Evolutionary conservation across 1,140 invertebrate genomes (phyloP).

Genomic region (Gonioctena quinquepunctata): DNA sequence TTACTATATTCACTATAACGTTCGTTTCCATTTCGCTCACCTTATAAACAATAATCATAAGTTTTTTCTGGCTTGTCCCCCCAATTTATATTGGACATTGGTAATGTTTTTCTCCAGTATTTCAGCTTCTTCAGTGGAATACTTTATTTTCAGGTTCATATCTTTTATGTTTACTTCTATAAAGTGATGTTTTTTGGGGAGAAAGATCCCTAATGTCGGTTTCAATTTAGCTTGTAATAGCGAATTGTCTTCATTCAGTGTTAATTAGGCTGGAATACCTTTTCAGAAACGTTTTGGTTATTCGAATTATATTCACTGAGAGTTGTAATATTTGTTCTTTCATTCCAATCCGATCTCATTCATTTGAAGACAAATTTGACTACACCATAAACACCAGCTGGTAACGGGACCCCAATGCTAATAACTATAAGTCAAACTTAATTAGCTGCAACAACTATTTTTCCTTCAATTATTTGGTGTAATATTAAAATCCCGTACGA

Average conservation of each 20-base stretch:
- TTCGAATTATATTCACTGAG: too few relatives aligned
- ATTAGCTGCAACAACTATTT: not conserved
- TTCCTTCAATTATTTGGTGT: not conserved
- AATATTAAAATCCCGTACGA: not conserved
- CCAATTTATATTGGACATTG: too few relatives aligned
- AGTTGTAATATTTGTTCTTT: not conserved
- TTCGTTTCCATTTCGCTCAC: too few relatives aligned
- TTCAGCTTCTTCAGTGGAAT: too few relatives aligned
- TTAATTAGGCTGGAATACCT: too few relatives aligned
- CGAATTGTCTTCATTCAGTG: not conserved
- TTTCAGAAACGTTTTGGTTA: too few relatives aligned
- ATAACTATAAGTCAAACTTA: not conserved
- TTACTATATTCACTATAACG: too few relatives aligned
- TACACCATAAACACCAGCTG: not conserved
- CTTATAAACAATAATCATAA: too few relatives aligned
- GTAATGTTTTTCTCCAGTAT: too few relatives aligned
- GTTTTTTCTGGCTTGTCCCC: too few relatives aligned
- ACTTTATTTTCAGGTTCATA: too few relatives aligned
- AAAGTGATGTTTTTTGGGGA: not conserved
- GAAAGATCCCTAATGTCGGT: not conserved
- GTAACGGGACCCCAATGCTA: not conserved
- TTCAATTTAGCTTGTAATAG: not conserved
- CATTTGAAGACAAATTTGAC: not conserved
- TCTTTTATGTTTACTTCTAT: too few relatives aligned
- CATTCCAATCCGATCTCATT: not conserved